phyloP scores from a whole-genome alignment of 1,140 invertebrate species.

The Sweltsa coloradensis region DNA sequence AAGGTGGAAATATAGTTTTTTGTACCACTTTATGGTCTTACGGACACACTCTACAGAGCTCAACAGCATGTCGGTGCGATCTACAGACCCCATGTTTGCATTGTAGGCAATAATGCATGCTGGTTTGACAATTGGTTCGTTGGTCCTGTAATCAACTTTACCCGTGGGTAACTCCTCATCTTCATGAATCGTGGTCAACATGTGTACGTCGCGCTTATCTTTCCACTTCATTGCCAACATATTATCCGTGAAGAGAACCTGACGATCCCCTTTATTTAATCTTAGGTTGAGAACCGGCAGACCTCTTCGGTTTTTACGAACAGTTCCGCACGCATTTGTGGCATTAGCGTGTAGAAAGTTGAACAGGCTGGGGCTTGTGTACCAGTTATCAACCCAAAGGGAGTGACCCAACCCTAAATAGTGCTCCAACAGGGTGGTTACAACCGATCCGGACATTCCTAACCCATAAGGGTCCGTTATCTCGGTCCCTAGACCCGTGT shows the following conservation, averaged over 20 bases:
- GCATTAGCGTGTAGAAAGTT: conserved; percentile 19
- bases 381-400: conserved; percentile 29
- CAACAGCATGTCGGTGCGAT: conserved; percentile 25
- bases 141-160: background rate
- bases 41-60: conserved; percentile 21
- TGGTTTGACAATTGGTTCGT: conserved; percentile 22
- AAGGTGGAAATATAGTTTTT: conserved; percentile 25
- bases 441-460: conserved; percentile 8
- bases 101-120: conserved; percentile 27
- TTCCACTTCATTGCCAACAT: conserved; percentile 23
- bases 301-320: conserved; percentile 20
- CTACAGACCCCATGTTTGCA: conserved; percentile 27
- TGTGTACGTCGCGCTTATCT: conserved; percentile 22
- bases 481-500: no score
- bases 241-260: conserved; percentile 10
- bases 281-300: background rate
- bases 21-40: conserved; percentile 28
- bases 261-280: background rate
- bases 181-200: conserved; percentile 15
- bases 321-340: conserved; percentile 25
- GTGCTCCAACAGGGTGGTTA: conserved; percentile 3
- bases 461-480: no score
- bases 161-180: no score
- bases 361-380: conserved; percentile 25
- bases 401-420: conserved; percentile 22